Conservation (phyloP, 2,888 invertebrate species). For the Pristionchus exspectatus region DNA sequence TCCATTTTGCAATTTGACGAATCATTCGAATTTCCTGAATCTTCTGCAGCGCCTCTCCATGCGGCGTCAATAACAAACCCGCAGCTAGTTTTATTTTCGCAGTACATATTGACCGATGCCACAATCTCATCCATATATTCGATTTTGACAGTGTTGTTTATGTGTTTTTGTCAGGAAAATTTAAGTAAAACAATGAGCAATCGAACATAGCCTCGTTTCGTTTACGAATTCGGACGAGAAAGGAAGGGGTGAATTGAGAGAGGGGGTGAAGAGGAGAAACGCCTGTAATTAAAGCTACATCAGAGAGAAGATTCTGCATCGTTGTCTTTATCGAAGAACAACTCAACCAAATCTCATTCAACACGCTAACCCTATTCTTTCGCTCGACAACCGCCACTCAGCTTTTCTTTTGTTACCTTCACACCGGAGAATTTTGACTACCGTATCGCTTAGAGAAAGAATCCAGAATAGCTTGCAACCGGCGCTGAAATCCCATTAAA, state of each 20-base stretch:
- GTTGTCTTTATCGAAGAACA: background rate
- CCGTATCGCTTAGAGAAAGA: too few relatives aligned
- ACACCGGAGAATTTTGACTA: too few relatives aligned
- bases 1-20: background rate
- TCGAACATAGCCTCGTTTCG: background rate
- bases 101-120: background rate
- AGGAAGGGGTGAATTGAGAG: background rate
- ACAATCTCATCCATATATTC: background rate
- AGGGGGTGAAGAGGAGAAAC: background rate
- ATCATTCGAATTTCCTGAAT: background rate
- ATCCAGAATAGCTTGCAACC: too few relatives aligned
- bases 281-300: slow-evolving; percentile 18
- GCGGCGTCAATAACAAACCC: background rate
- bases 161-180: background rate
- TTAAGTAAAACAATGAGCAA: background rate
- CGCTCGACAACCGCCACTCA: background rate
- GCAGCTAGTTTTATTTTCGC: background rate
- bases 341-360: slow-evolving; percentile 36
- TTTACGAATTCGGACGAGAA: background rate
- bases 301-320: background rate
- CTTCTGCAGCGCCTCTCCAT: background rate
- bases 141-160: background rate
- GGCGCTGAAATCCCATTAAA: too few relatives aligned
- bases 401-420: background rate
- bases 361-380: background rate